phyloP scores from a whole-genome alignment of 2,888 invertebrate genomes.

The Agriopis marginaria region DNA sequence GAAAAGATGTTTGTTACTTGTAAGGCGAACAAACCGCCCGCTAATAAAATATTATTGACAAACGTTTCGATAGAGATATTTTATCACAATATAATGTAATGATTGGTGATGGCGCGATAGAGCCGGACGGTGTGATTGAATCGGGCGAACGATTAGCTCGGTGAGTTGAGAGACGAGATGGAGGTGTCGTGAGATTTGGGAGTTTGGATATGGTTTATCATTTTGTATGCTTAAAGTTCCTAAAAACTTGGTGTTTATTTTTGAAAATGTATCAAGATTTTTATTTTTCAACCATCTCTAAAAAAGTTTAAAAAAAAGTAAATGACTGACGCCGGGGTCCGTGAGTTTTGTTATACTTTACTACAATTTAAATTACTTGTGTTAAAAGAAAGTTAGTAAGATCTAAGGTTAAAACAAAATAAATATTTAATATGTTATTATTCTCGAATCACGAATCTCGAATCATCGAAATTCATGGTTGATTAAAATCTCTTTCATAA shows the following conservation, averaged over 20 bases:
- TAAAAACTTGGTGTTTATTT: background rate
- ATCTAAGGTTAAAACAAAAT: too few species aligned
- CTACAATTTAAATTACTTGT: too few species aligned
- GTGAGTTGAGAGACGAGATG: conserved; percentile 12
- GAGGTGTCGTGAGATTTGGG: background rate
- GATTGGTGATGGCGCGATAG: conserved; percentile 59
- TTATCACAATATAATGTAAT: conserved; percentile 62
- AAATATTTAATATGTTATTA: too few species aligned
- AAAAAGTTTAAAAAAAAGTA: too few species aligned
- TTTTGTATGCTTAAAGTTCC: background rate
- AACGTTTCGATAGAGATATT: conserved; percentile 45
- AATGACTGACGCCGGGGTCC: too few species aligned
- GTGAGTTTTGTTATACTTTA: too few species aligned
- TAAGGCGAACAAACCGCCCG: conserved; percentile 45
- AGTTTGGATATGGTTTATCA: conserved; percentile 20
- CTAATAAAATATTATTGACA: conserved; percentile 56
- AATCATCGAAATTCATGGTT: too few species aligned
- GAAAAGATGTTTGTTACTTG: conserved; percentile 35
- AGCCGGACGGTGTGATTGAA: conserved; percentile 27
- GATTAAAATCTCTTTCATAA: too few species aligned
- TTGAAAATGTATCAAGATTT: too few species aligned
- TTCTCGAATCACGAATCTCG: too few species aligned
- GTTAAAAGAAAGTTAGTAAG: too few species aligned
- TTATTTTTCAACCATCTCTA: too few species aligned
- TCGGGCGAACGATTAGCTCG: conserved; percentile 28